Evolutionary conservation across 2,888 invertebrate species (phyloP).

Genomic region (Ectemnius lituratus): DNA sequence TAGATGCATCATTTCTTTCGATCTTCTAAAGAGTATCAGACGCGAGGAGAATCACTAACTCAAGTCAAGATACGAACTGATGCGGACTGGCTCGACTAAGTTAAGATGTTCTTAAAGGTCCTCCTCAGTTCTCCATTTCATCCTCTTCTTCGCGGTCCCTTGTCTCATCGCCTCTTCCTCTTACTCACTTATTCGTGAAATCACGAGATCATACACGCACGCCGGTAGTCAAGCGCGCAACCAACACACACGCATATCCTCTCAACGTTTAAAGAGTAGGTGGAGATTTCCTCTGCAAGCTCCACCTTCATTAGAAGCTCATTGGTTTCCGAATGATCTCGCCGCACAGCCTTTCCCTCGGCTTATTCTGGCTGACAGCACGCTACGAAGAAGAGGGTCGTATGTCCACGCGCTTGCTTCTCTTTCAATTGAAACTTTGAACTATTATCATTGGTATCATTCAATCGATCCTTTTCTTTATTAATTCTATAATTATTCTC

Average conservation of each 20-base stretch:
- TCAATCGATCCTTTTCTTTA: no score
- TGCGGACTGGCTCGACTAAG: constrained; percentile 76
- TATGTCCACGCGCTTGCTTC: constrained; percentile 20
- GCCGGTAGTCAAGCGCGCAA: neutral
- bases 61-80: constrained; percentile 68
- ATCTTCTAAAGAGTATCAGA: no score
- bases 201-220: no score
- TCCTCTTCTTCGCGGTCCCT: constrained; percentile 33
- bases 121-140: constrained; percentile 51
- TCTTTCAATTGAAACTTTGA: no score
- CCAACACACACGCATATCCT: constrained; percentile 63
- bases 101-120: constrained; percentile 73
- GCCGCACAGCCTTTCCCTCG: constrained; percentile 11
- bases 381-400: constrained; percentile 19
- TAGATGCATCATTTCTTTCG: no score
- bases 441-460: no score
- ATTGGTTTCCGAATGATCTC: constrained; percentile 69
- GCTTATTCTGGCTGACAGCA: constrained; percentile 18
- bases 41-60: constrained; percentile 40
- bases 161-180: constrained; percentile 21
- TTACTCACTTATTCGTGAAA: constrained; percentile 16
- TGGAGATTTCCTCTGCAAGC: constrained; percentile 74
- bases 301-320: constrained; percentile 76
- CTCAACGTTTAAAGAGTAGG: constrained; percentile 75
- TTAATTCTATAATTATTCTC: no score